phyloP scores from a whole-genome alignment of 1,140 invertebrate genomes.

The Agraylea sexmaculata region DNA sequence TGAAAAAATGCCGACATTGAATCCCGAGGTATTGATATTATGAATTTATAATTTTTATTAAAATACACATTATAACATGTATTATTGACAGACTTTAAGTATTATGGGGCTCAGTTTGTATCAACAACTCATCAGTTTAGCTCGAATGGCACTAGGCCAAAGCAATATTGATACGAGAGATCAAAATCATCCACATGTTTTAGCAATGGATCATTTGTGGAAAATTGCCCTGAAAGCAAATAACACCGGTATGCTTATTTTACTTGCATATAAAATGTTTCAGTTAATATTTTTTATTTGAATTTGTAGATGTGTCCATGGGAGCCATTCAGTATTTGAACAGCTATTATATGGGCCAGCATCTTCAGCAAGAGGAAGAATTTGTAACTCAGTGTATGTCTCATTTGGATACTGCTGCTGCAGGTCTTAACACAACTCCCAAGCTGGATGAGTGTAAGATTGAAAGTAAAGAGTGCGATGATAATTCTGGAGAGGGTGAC shows the following conservation, averaged over 20 bases:
- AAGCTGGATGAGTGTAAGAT: constrained; percentile 24
- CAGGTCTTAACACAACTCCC: constrained; percentile 47
- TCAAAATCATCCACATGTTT: constrained; percentile 45
- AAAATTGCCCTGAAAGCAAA: constrained; percentile 79
- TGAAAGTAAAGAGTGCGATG: constrained; percentile 29
- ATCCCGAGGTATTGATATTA: constrained; percentile 64
- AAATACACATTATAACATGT: constrained; percentile 5
- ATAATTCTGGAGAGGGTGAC: constrained; percentile 29
- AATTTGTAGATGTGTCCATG: constrained; percentile 69
- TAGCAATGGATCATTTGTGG: constrained; percentile 89
- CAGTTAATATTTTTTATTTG: not conserved
- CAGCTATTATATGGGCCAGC: constrained; percentile 82
- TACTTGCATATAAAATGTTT: not conserved
- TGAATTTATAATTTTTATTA: not conserved
- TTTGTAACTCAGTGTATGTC: constrained; percentile 88
- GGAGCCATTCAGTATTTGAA: constrained; percentile 89
- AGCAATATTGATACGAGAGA: constrained; percentile 37
- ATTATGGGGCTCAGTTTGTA: constrained; percentile 85
- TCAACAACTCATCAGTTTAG: constrained; percentile 80
- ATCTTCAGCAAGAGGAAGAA: constrained; percentile 80
- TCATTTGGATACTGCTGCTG: constrained; percentile 68
- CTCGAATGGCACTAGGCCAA: constrained; percentile 52
- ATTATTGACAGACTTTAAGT: constrained; percentile 52
- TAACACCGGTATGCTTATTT: constrained; percentile 52
- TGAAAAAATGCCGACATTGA: constrained; percentile 76